Conservation (phyloP, 2,113 vertebrate species). For the Sebastes schlegelii region DNA sequence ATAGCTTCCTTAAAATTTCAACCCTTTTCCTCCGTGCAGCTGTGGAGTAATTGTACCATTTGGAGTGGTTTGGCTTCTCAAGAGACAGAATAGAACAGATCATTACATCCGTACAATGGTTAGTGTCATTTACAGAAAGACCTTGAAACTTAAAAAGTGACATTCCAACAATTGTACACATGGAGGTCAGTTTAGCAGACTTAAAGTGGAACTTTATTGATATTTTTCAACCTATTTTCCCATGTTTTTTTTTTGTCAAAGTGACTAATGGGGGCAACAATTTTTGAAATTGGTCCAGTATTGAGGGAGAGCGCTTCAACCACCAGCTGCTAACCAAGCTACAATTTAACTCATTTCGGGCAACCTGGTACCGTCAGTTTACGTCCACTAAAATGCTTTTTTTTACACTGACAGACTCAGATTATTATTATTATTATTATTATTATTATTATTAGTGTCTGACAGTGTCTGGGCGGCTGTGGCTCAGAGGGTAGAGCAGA, state of each 20-base stretch:
- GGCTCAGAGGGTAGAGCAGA: no score
- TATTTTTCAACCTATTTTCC: background rate
- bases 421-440: background rate
- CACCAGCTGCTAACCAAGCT: no score
- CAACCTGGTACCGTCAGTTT: no score
- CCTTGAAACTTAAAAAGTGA: background rate
- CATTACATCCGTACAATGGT: background rate
- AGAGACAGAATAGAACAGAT: background rate
- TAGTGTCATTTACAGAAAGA: background rate
- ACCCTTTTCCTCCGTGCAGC: constrained; percentile 9
- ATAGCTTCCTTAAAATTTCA: background rate
- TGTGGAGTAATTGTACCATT: background rate
- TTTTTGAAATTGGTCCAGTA: background rate
- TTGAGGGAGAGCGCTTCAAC: background rate
- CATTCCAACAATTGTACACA: background rate
- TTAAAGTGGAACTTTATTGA: background rate
- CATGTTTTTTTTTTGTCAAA: background rate
- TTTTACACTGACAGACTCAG: background rate
- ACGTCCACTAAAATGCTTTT: background rate
- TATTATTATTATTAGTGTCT: no score
- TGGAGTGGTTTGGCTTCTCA: constrained; percentile 1
- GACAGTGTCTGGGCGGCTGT: no score
- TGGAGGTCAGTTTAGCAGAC: background rate
- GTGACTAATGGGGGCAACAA: background rate
- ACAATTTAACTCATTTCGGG: no score